A percentile compares a stretch with the other conserved stretches of the same genome.
These are phyloP conservation scores for Margaritifera margaritifera DNA, from an alignment of 2,888 invertebrate species.

Conservation along the genomic window DNA sequence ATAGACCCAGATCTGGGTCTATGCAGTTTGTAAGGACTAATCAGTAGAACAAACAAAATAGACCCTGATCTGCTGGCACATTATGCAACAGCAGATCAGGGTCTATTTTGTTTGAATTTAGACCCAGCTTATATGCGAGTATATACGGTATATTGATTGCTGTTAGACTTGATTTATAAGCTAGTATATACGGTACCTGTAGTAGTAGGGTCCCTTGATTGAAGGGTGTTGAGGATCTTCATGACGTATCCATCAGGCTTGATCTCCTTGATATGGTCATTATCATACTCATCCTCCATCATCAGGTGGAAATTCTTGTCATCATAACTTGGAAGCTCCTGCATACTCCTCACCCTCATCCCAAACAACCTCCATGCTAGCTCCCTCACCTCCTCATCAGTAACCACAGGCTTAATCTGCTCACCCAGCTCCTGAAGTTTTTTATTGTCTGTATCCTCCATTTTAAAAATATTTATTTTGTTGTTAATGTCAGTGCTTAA, in stretches of 20 bases:
- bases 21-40: no score
- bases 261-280: slow-evolving; percentile 43
- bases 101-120: no score
- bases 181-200: slow-evolving; percentile 22
- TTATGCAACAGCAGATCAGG: no score
- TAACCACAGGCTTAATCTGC: slow-evolving; percentile 23
- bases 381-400: slow-evolving; percentile 12
- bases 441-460: slow-evolving; percentile 2
- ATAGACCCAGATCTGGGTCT: no score
- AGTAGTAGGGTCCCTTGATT: slow-evolving; percentile 24
- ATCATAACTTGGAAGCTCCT: slow-evolving; percentile 83
- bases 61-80: no score
- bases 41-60: no score
- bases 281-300: slow-evolving; percentile 73
- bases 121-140: no score
- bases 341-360: slow-evolving; percentile 64
- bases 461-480: no score
- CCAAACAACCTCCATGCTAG: slow-evolving; percentile 24
- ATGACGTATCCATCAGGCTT: slow-evolving; percentile 76
- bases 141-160: no score
- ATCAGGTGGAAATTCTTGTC: slow-evolving; percentile 83
- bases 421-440: slow-evolving; percentile 22
- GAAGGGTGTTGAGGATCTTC: slow-evolving; percentile 36
- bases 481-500: no score
- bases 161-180: no score